Percentiles rank a stretch among this genome's conserved stretches.
Evolutionary conservation across 2,797 vertebrate genomes (phyloP).

Genomic region (Pterois miles): DNA sequence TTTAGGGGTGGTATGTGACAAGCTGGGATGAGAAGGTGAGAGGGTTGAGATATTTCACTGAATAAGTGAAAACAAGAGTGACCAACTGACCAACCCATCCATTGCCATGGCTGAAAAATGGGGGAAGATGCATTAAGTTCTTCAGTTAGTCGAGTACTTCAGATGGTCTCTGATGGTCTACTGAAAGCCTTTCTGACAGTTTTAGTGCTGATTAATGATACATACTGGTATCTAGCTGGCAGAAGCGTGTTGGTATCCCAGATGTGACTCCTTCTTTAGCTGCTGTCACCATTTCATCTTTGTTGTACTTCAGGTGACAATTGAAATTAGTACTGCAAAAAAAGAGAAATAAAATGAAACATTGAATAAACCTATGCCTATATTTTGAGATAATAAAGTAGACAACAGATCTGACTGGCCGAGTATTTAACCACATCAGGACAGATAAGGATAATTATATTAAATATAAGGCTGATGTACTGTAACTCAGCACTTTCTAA

Average conservation of each 20-base stretch:
- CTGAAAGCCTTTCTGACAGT: neutral
- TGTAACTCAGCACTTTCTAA: neutral
- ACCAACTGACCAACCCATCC: neutral
- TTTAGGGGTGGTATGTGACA: too few species aligned
- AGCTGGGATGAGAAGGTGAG: neutral
- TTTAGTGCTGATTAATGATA: neutral
- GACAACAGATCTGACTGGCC: neutral
- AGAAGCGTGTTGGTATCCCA: constrained; percentile 60
- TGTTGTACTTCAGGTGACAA: constrained; percentile 63
- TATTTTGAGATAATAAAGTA: neutral
- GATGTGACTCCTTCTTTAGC: constrained; percentile 19
- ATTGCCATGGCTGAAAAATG: too few species aligned
- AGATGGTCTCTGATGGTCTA: neutral
- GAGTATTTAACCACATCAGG: neutral
- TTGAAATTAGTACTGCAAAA: neutral
- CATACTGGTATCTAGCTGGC: constrained; percentile 49
- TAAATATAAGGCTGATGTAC: too few species aligned
- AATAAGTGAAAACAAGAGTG: neutral
- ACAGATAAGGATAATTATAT: too few species aligned
- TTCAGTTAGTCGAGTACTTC: too few species aligned
- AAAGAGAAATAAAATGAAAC: constrained; percentile 32
- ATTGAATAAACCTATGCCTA: neutral
- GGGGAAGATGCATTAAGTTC: too few species aligned
- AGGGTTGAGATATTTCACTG: neutral
- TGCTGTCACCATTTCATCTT: neutral